phyloP scores from a whole-genome alignment of 2,113 vertebrate species.

The Caranx ignobilis region DNA sequence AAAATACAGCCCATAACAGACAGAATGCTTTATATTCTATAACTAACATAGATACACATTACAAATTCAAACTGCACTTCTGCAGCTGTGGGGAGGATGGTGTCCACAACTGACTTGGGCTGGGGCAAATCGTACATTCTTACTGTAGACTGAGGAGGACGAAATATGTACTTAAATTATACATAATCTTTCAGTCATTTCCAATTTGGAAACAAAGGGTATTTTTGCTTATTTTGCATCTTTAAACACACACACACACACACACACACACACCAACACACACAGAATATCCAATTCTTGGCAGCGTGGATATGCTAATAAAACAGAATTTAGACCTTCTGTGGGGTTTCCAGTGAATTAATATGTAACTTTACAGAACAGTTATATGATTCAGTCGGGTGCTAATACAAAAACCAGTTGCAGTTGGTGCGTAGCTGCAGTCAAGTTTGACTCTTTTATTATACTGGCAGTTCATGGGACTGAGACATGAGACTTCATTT shows the following conservation, averaged over 20 bases:
- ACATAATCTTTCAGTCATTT: background rate
- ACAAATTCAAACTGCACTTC: constrained; percentile 10
- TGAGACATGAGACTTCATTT: background rate
- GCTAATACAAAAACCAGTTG: background rate
- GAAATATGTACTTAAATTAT: background rate
- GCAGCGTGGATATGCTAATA: background rate
- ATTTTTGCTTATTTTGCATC: background rate
- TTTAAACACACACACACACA: background rate
- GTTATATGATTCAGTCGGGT: background rate
- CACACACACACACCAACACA: too few species aligned
- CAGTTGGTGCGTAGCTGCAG: background rate
- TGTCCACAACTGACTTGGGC: background rate
- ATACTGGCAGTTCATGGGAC: too few species aligned
- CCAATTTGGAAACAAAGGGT: background rate
- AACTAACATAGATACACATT: constrained; percentile 3
- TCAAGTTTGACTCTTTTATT: background rate
- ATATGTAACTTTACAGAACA: background rate
- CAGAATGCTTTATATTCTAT: background rate
- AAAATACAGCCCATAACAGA: constrained; percentile 1
- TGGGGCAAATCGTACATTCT: background rate
- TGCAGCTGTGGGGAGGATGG: background rate
- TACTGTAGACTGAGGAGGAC: background rate
- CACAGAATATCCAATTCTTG: background rate
- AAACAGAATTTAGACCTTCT: background rate
- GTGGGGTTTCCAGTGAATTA: background rate